Conservation (phyloP, 2,113 vertebrate genomes). For the Macheiramphus alcinus region DNA sequence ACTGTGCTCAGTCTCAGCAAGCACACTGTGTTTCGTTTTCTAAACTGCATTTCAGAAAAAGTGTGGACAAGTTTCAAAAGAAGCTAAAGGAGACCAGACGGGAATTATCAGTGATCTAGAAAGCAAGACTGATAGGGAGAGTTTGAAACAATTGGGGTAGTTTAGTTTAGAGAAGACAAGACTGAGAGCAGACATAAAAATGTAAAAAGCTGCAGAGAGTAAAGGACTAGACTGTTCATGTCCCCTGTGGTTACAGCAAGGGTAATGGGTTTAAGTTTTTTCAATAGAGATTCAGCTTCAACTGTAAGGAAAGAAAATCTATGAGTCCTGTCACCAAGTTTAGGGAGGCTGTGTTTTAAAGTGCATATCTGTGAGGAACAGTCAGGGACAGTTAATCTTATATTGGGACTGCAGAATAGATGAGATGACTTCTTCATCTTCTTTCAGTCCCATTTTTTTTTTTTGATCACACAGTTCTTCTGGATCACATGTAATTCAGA, state of each 20-base stretch:
- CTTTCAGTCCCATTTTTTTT: background rate
- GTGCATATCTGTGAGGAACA: background rate
- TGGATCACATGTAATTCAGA: background rate
- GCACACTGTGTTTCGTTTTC: conserved; percentile 1
- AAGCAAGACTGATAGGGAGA: conserved; percentile 33
- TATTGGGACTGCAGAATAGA: background rate
- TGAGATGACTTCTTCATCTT: background rate
- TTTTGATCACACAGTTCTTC: background rate
- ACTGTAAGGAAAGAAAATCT: conserved; percentile 36
- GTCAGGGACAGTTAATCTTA: conserved; percentile 8
- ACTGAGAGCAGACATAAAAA: conserved; percentile 39
- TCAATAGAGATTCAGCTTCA: conserved; percentile 37
- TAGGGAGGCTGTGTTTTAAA: conserved; percentile 31
- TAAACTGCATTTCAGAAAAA: conserved; percentile 30
- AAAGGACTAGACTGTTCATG: conserved; percentile 34
- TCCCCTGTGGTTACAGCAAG: conserved; percentile 29
- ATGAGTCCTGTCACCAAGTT: conserved; percentile 13
- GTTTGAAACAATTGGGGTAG: conserved; percentile 54
- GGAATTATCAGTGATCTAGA: conserved; percentile 36
- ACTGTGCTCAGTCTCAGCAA: conserved; percentile 41
- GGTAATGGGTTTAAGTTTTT: conserved; percentile 47
- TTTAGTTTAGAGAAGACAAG: conserved; percentile 47
- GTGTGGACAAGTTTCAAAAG: background rate
- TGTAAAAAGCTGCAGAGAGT: conserved; percentile 22
- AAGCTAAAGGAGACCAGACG: background rate